A percentile compares a stretch with the other conserved stretches of the same genome.
phyloP scores from a whole-genome alignment of 1,140 invertebrate genomes.

The Drosophila watanabei region DNA sequence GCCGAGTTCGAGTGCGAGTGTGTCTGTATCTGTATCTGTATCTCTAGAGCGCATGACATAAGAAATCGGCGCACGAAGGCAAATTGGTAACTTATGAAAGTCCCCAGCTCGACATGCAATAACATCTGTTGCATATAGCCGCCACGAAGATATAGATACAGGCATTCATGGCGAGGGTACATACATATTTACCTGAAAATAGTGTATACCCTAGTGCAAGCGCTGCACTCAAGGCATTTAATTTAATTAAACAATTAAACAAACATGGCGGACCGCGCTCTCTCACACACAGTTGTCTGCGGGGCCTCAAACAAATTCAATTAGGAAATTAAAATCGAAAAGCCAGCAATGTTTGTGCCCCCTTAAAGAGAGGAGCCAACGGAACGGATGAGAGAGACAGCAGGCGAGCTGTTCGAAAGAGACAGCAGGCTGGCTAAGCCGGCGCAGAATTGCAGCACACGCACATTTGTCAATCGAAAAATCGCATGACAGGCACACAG shows the following conservation, averaged over 20 bases:
- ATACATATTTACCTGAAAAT: slow-evolving; percentile 20
- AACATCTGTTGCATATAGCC: slow-evolving; percentile 75
- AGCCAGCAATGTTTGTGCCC: slow-evolving; percentile 25
- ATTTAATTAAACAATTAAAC: slow-evolving; percentile 84
- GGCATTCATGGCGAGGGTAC: background rate
- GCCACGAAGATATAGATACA: slow-evolving; percentile 7
- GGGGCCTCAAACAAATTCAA: slow-evolving; percentile 74
- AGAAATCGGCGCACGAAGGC: slow-evolving; percentile 64
- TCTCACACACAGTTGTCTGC: slow-evolving; percentile 11
- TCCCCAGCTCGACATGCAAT: slow-evolving; percentile 47
- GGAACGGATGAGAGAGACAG: background rate
- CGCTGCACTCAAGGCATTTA: slow-evolving; percentile 67
- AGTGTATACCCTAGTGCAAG: slow-evolving; percentile 41
- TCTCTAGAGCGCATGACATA: slow-evolving; percentile 67
- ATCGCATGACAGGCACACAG: slow-evolving; percentile 27
- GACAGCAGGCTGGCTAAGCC: slow-evolving; percentile 26
- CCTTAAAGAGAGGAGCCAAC: slow-evolving; percentile 12
- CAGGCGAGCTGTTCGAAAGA: background rate
- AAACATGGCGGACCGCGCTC: slow-evolving; percentile 57
- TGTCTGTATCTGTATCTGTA: slow-evolving; percentile 29
- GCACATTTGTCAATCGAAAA: slow-evolving; percentile 68
- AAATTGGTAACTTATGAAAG: slow-evolving; percentile 66
- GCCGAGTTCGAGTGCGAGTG: slow-evolving; percentile 11
- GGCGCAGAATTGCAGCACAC: slow-evolving; percentile 64
- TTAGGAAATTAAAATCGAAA: slow-evolving; percentile 70